Conservation (phyloP, 2,888 invertebrate species). For the Parelbella ahira region DNA sequence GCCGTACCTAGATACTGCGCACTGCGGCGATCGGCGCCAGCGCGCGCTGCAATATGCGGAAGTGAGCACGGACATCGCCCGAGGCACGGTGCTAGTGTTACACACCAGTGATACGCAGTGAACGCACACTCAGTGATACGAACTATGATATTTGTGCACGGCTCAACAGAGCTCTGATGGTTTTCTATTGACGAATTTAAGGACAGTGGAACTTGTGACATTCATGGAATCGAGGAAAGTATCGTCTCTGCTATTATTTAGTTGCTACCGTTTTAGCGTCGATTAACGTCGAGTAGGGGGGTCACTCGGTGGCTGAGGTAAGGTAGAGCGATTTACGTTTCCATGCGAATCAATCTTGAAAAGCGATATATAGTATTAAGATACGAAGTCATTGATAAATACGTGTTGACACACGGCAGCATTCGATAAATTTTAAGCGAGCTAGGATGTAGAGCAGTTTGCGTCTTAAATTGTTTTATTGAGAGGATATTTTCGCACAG, state of each 20-base stretch:
- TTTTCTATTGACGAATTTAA: constrained; percentile 59
- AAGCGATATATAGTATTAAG: too few species aligned
- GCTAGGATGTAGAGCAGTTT: constrained; percentile 50
- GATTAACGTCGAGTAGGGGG: too few species aligned
- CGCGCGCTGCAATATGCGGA: constrained; percentile 75
- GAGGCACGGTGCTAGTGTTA: constrained; percentile 53
- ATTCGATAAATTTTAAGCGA: constrained; percentile 64
- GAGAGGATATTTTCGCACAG: constrained; percentile 64
- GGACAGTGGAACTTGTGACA: constrained; percentile 63
- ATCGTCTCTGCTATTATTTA: constrained; percentile 43
- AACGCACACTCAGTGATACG: constrained; percentile 65
- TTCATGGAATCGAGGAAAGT: constrained; percentile 77
- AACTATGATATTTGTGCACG: constrained; percentile 73
- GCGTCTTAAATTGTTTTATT: constrained; percentile 57
- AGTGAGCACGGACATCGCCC: constrained; percentile 62
- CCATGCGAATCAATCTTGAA: constrained; percentile 49
- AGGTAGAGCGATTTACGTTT: too few species aligned
- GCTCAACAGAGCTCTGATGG: constrained; percentile 64
- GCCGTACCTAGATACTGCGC: constrained; percentile 48
- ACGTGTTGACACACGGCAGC: constrained; percentile 62
- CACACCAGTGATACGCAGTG: constrained; percentile 63
- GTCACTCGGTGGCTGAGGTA: too few species aligned
- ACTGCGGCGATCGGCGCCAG: constrained; percentile 43
- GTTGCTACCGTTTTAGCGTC: constrained; percentile 2
- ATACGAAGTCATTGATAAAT: constrained; percentile 69